Evolutionary conservation across 2,113 vertebrate species (phyloP), one percentile per base, ranked within the genome.

Genomic region (Lethenteron camtschaticum): DNA sequence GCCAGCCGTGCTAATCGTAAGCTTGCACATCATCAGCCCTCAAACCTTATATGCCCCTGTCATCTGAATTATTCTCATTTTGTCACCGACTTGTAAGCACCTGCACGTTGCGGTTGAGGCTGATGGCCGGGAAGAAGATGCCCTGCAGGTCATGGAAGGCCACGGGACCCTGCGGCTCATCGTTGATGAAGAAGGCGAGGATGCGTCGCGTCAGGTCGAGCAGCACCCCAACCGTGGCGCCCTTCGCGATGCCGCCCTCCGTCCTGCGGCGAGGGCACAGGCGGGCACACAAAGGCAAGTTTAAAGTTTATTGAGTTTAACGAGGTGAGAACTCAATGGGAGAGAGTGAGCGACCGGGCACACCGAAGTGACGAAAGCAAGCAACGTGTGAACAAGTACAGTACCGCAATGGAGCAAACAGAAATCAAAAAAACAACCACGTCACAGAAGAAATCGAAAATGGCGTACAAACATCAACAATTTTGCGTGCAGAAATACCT

Each of bases 81-180:
- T 41, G 41, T 41, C 6, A 41, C 41, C 41, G 41, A 41, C 1
- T 41, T 41, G 41, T 41, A 41, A 6, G 41, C 41, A 95, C 91
- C 88, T 99, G 94, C 75, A 99, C 94, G 0, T 99, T 99, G 74
- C 94, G 83, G 80, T 99, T 99, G 78, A 96, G 86, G 79, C 94
- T 99, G 77, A 99, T 87, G 0, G 94, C 90, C 0, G 94, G 94
- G 77, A 90, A 99, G 75, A 91, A 90, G 56, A 85, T 75, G 1
- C 94, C 92, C 74, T 99, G 90, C 79, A 99, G 59, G 56, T 82
- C 83, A 74, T 99, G 88, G 0, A 99, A 99, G 1, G 94, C 94
- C 1, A 99, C 83, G 0, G 94, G 94, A 4, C 94, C 94, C 78
- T 99, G 94, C 83, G 95, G 94, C 74, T 94, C 94, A n/a, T 99